Percentiles rank a stretch among this genome's conserved stretches.
phyloP scores from a whole-genome alignment of 1,140 invertebrate species.

The Acromyrmex charruanus region DNA sequence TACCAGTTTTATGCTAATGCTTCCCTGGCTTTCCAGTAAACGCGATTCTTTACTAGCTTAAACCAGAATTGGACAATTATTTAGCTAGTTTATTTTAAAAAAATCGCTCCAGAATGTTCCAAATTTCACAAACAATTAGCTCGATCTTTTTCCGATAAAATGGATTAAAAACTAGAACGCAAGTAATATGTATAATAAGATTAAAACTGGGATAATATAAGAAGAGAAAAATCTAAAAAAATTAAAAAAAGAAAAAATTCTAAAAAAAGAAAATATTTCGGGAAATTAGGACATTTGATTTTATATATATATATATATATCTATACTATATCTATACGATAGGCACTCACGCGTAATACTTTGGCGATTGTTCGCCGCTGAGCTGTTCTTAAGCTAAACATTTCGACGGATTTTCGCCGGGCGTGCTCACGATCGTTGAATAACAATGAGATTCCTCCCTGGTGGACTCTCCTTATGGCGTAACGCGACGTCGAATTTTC shows the following conservation, averaged over 20 bases:
- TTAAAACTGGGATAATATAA: neutral
- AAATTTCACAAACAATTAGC: too few relatives aligned
- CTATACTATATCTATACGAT: neutral
- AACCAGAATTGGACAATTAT: neutral
- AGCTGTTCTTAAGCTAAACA: constrained; percentile 60
- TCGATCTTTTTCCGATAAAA: neutral
- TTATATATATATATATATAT: neutral
- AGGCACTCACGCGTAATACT: constrained; percentile 14
- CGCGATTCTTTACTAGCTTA: neutral
- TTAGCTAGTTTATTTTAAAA: too few relatives aligned
- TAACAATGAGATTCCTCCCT: constrained; percentile 26
- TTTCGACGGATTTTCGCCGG: constrained; percentile 57
- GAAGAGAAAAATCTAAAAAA: neutral
- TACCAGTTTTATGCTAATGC: constrained; percentile 19
- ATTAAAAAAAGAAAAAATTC: neutral
- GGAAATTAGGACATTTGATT: neutral
- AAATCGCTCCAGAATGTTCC: too few relatives aligned
- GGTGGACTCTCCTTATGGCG: neutral
- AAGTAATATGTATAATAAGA: neutral
- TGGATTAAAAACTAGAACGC: neutral
- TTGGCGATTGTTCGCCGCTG: constrained; percentile 31
- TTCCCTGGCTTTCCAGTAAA: neutral
- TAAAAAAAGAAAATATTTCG: neutral
- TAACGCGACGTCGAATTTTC: constrained; percentile 34
- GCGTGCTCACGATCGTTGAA: constrained; percentile 48